Conservation (phyloP, 2,113 vertebrate species). For the Chunga burmeisteri region DNA sequence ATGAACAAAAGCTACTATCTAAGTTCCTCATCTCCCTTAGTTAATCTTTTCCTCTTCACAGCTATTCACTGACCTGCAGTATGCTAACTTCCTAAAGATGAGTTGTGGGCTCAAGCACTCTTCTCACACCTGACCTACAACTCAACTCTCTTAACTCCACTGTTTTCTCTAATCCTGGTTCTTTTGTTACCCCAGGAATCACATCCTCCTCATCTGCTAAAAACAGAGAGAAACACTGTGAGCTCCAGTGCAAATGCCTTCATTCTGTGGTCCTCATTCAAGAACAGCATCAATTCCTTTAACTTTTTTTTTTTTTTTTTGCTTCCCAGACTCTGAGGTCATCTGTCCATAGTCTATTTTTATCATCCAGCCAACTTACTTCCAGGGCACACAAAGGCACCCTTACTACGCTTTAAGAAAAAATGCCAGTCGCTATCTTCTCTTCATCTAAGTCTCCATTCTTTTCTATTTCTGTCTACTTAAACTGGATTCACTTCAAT, state of each 20-base stretch:
- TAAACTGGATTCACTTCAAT: neutral
- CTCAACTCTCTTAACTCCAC: neutral
- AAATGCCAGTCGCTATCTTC: neutral
- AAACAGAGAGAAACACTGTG: neutral
- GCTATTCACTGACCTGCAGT: neutral
- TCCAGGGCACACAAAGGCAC: neutral
- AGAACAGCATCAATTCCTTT: neutral
- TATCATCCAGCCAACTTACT: neutral
- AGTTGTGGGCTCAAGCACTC: neutral
- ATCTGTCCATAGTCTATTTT: slow-evolving; percentile 27
- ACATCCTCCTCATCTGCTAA: neutral
- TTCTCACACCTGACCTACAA: neutral
- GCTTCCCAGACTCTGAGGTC: slow-evolving; percentile 54
- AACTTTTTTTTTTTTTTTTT: neutral
- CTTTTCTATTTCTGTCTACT: neutral
- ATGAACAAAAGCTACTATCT: neutral
- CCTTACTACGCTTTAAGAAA: neutral
- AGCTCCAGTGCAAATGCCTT: neutral
- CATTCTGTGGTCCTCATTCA: neutral
- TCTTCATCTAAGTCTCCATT: neutral
- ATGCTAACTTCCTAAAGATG: neutral
- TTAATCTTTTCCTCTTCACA: neutral
- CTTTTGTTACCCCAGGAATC: neutral
- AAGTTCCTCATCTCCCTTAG: neutral
- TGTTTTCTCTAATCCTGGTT: neutral